A percentile compares a stretch with the other conserved stretches of the same genome.
Conservation (phyloP, 1,140 invertebrate genomes). For the Saccostrea cuccullata region DNA sequence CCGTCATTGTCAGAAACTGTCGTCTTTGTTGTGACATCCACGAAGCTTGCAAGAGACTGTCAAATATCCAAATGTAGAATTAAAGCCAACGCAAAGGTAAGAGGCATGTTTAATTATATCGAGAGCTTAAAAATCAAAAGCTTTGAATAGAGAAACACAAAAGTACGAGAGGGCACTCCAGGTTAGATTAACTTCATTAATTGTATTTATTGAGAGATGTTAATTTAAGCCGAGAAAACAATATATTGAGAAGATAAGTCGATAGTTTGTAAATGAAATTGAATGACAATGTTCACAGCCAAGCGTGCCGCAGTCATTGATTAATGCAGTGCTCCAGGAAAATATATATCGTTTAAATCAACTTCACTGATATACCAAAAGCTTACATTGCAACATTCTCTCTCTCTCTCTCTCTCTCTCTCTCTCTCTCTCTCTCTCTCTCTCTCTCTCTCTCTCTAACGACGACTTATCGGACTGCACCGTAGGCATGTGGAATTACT, state of each 20-base stretch:
- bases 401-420: constrained; percentile 28
- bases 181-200: too few species aligned
- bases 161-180: too few species aligned
- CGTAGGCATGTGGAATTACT: not conserved
- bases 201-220: too few species aligned
- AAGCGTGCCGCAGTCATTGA: too few species aligned
- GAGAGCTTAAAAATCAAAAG: too few species aligned
- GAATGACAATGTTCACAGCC: too few species aligned
- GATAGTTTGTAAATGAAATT: too few species aligned
- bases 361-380: not conserved
- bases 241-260: too few species aligned
- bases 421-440: constrained; percentile 23
- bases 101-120: not conserved
- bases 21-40: not conserved
- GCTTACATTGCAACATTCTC: not conserved
- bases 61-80: too few species aligned
- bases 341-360: not conserved
- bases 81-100: not conserved
- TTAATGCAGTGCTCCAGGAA: not conserved
- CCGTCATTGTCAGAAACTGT: not conserved
- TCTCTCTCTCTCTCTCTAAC: constrained; percentile 18
- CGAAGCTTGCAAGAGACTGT: too few species aligned
- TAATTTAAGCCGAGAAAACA: too few species aligned
- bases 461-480: not conserved
- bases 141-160: too few species aligned